These are phyloP conservation scores for Smutsia temminckii DNA, from an alignment of 2,797 vertebrate genomes.

Conservation along the genomic window DNA sequence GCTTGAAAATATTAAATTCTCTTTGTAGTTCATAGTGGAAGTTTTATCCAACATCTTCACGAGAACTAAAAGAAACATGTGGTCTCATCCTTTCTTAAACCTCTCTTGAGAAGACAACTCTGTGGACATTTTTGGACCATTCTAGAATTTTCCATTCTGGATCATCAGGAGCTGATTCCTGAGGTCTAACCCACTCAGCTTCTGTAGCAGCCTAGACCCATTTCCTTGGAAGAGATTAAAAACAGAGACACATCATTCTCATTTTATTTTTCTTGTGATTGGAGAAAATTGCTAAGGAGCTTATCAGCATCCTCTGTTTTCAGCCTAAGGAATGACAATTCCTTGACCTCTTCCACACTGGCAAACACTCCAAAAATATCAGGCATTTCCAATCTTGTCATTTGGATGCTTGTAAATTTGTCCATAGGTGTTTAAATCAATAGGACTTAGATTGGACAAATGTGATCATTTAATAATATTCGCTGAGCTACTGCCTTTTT, in stretches of 20 bases:
- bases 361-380: not conserved
- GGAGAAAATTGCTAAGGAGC: not conserved
- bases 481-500: not conserved
- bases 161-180: not conserved
- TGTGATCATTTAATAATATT: not conserved
- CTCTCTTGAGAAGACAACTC: constrained; percentile 29
- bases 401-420: not conserved
- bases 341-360: not conserved
- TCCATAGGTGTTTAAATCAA: not conserved
- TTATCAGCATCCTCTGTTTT: not conserved
- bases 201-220: not conserved
- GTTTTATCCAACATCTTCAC: not conserved
- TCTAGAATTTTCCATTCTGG: constrained; percentile 25
- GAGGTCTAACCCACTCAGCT: not conserved
- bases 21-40: constrained; percentile 61
- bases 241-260: not conserved
- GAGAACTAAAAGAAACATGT: constrained; percentile 41
- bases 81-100: constrained; percentile 53
- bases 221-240: constrained; percentile 23
- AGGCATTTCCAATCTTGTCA: not conserved
- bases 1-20: constrained; percentile 73
- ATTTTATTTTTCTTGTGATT: not conserved
- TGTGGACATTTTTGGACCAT: not conserved
- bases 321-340: not conserved
- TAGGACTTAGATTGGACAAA: not conserved